Evolutionary conservation across 2,113 vertebrate species (phyloP).

Genomic region (Panthera tigris): DNA sequence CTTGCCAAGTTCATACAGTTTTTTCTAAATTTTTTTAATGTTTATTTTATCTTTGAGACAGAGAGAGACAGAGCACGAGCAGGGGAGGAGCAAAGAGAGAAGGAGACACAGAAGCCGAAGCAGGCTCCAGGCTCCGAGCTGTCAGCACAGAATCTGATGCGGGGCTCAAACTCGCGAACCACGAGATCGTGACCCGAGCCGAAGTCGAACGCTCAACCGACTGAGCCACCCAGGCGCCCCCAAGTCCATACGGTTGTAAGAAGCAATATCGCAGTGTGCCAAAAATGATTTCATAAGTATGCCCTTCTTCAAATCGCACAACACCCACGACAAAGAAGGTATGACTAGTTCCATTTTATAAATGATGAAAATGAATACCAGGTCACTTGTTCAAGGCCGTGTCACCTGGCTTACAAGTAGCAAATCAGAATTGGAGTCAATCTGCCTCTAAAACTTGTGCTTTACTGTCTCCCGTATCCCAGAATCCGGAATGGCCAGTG

Average conservation of each 20-base stretch:
- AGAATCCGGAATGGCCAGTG: not conserved
- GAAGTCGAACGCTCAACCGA: too few species aligned
- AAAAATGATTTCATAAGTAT: not conserved
- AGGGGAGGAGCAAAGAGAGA: too few species aligned
- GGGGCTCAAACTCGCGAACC: too few species aligned
- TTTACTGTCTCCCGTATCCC: not conserved
- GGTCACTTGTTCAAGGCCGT: not conserved
- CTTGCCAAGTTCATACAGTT: not conserved
- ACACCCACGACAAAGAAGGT: not conserved
- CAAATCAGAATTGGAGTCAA: not conserved
- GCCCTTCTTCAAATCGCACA: not conserved
- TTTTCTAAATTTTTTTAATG: too few species aligned
- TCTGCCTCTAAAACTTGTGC: not conserved
- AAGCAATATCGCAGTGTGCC: not conserved
- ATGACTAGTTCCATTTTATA: not conserved
- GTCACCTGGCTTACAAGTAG: not conserved
- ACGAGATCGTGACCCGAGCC: too few species aligned
- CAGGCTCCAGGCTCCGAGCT: too few species aligned
- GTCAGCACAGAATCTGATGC: too few species aligned
- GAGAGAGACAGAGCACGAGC: too few species aligned
- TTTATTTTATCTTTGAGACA: too few species aligned
- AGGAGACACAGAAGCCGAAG: too few species aligned
- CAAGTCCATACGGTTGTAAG: not conserved
- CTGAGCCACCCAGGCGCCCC: too few species aligned
- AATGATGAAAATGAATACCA: not conserved